Base-by-base conservation (phyloP, 2,888 invertebrate genomes). In the Lymantria dispar region DNA sequence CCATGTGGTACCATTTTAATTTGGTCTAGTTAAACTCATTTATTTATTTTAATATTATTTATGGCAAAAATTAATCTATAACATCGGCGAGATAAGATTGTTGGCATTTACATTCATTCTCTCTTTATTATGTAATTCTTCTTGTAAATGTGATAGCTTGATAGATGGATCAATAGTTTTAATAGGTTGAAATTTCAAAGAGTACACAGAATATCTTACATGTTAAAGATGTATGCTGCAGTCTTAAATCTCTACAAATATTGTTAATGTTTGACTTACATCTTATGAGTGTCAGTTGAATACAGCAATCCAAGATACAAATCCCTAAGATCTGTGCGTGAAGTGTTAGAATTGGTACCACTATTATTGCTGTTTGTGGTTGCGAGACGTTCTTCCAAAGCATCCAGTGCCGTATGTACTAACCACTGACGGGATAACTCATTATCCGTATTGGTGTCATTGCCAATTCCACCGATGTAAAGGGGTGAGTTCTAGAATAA, bases 271-370 rank as follows among this genome's bases (percentile, higher is more conserved):
- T 43, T 43, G 0, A 62, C 82, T 74, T 93, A 98, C 98, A 98
- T 97, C 94, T 98, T 98, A 85, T 98, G 98, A 61, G 97, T 98
- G 90, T 99, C 99, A 8, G 98, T 96, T 0, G 98, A 96, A 85
- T 98, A 98, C 8, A 99, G 92, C 59, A 98, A 89, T 29, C 99
- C 98, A 51, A 99, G 92, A 81, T 98, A 99, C 2, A 98, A 92
- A 80, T 99, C 99, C 58, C 98, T 92, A 37, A 96, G 91, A 78
- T 98, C 98, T 53, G 95, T 94, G 7, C 90, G 77, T 0, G 89
- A 71, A 0, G 93, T 87, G 22, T 93, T 93, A 67, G 95, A 93
- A 60, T 92, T 93, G 31, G 92, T 79, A 22, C 87, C 91, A 0
- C 93, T 85, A 57, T 89, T 80, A 42, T 74, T 87, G 0, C 78